A percentile compares a stretch with the other conserved stretches of the same genome.
phyloP scores from a whole-genome alignment of 2,113 vertebrate species.

The Clupea harengus region DNA sequence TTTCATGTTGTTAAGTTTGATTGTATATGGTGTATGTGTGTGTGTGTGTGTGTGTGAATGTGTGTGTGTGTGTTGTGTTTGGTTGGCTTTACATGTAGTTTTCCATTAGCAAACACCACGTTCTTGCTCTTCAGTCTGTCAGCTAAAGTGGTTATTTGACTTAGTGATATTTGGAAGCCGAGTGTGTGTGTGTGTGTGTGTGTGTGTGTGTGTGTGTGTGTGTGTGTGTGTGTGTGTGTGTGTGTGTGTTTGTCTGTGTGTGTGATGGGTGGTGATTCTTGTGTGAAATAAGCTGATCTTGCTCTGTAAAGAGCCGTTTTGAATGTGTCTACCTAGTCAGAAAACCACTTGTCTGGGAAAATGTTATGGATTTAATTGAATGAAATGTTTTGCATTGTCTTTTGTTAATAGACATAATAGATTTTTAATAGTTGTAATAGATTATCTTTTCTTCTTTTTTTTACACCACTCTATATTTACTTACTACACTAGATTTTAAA shows the following conservation, averaged over 20 bases:
- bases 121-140: neutral
- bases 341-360: neutral
- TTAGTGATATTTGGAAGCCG: neutral
- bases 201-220: neutral
- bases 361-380: too few relatives aligned
- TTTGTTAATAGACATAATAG: neutral
- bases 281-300: neutral
- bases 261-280: neutral
- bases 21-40: neutral
- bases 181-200: neutral
- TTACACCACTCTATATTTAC: neutral
- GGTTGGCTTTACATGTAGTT: neutral
- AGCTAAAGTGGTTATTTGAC: neutral
- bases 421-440: neutral
- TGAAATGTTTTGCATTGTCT: neutral
- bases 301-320: neutral
- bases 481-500: neutral
- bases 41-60: constrained; percentile 23
- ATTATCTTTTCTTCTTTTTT: neutral
- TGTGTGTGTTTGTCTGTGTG: neutral
- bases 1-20: neutral
- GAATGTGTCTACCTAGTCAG: neutral
- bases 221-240: neutral
- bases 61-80: neutral
- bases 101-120: neutral